Base-by-base conservation (phyloP, 2,888 invertebrate genomes). In the Leptopilina myrica region DNA sequence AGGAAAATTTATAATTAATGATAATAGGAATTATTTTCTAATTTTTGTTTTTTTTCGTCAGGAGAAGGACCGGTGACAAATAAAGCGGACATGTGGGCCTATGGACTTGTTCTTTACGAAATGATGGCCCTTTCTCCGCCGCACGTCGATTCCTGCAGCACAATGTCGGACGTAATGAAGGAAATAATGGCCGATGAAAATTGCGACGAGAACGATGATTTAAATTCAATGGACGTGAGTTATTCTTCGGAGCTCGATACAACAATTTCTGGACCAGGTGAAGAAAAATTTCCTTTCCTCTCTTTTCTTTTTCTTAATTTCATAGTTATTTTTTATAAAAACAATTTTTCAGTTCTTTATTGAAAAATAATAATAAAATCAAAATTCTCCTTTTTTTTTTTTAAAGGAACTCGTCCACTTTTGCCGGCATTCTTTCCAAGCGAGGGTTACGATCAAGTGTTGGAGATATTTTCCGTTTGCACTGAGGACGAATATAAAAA, bases 51-150 rank as follows among this genome's bases (percentile, higher is more conserved):
- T 49, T 11, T 4, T 49, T 49, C 2, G 11, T 12, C 11, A 69
- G 93, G 93, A 9, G 89, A 92, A 64, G 92, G 92, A 43, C 91
- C 93, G 26, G 94, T 97, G 76, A 94, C 95, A 5, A 92, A 92
- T 85, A 96, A 96, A 91, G 95, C 96, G 0, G 97, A 97, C 88
- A 94, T 97, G 73, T 97, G 96, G 92, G 93, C 97, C 2, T 95
- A 95, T 83, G 97, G 97, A 0, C 93, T 97, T 11, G 94, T 95
- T 0, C 89, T 97, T 43, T 97, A 96, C 94, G 97, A 97, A 93
- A 97, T 96, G 94, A 92, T 97, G 90, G 93, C 96, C 0, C 92
- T 97, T 4, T 92, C 93, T 76, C 94, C 95, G 0, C 97, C 97
- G 0, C 95, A 96, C 87, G 89, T 93, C 0, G 92, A 92, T 14